A percentile compares a stretch with the other conserved stretches of the same genome.
Conservation (phyloP, 2,113 vertebrate species). For the Eulemur rufifrons region DNA sequence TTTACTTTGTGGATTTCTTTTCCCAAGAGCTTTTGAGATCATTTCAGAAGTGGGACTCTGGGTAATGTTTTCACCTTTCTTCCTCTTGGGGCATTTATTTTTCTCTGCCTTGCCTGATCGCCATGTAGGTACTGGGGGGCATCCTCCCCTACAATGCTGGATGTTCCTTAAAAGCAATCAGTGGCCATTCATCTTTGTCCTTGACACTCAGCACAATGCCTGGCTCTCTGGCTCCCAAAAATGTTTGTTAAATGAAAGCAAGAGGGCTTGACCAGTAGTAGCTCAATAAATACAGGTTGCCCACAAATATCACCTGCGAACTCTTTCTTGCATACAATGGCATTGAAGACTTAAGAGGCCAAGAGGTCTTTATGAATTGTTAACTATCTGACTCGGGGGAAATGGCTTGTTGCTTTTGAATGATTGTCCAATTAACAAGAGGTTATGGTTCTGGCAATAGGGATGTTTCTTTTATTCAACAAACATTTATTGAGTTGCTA, state of each 20-base stretch:
- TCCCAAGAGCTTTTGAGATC: not conserved
- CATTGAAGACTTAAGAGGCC: not conserved
- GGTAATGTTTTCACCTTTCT: not conserved
- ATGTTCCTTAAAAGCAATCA: not conserved
- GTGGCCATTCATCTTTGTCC: not conserved
- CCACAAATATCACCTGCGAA: not conserved
- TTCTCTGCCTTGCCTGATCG: not conserved
- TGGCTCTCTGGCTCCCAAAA: not conserved
- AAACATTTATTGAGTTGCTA: not conserved
- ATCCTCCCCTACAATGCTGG: not conserved
- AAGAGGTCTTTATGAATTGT: not conserved
- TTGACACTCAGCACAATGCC: accelerated
- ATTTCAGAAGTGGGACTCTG: not conserved
- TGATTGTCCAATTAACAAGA: not conserved
- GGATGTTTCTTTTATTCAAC: not conserved
- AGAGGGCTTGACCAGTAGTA: not conserved
- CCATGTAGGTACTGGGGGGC: not conserved
- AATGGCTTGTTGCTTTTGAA: conserved; percentile 10
- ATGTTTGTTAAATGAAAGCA: not conserved
- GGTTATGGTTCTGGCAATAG: not conserved
- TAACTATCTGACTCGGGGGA: not conserved
- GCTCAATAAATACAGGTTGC: not conserved
- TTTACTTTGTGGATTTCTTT: not conserved
- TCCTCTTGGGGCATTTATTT: not conserved
- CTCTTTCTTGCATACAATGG: not conserved